Evolutionary conservation across 1,140 invertebrate genomes (phyloP).

Genomic region (Tribolium madens): DNA sequence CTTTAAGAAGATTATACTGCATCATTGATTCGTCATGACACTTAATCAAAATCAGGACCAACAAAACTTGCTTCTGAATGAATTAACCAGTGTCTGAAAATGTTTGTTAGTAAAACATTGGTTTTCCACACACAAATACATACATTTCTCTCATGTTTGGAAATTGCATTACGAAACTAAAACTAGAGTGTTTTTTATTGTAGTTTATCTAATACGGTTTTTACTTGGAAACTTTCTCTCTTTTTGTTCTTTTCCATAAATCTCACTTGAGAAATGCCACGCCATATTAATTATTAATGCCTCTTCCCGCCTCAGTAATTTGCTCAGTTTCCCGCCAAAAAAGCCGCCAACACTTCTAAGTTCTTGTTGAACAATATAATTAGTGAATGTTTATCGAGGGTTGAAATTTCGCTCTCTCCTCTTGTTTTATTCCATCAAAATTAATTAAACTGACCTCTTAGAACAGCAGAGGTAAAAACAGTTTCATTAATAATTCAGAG

Average conservation of each 20-base stretch:
- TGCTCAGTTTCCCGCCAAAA: not conserved
- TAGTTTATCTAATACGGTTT: not conserved
- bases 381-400: not conserved
- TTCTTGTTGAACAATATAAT: not conserved
- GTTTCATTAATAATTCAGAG: constrained; percentile 1
- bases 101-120: no score
- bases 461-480: constrained; percentile 13
- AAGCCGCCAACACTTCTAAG: not conserved
- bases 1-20: not conserved
- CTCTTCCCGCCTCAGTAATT: not conserved
- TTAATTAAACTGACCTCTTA: not conserved
- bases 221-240: not conserved
- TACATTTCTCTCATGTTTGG: no score
- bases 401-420: not conserved
- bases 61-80: not conserved
- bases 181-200: no score
- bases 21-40: not conserved
- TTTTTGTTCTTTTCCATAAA: not conserved
- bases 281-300: not conserved
- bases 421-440: not conserved
- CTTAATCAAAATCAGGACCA: not conserved
- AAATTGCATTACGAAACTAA: no score
- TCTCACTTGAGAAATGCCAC: not conserved
- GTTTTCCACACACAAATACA: no score
- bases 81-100: no score